Evolutionary conservation across 1,140 invertebrate genomes (phyloP), one percentile per base, ranked within the genome.

Genomic region (Hypsibius dujardini): DNA sequence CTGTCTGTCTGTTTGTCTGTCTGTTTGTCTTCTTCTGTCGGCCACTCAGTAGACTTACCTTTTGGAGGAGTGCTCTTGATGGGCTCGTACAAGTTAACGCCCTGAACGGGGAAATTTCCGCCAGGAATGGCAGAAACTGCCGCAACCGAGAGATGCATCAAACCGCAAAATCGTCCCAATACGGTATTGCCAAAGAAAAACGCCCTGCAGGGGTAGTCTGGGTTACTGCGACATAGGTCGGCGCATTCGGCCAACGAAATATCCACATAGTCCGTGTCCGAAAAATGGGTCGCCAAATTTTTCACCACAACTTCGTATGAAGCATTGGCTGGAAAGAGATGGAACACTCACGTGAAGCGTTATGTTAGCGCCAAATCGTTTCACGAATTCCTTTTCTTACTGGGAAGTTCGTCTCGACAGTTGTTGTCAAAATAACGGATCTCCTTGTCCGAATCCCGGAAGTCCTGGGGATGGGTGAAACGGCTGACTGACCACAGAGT

Each of bases 361-460:
- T 28, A 28, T 28, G 28, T 28, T 28, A 28, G 28, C 28, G 28
- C 28, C 28, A 28, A 28, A 28, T 28, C 28, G 28, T 28, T 28
- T 28, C 28, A 28, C 28, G 28, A 28, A 28, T 28, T 28, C 28
- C 28, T 7, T 7, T 56, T 56, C 50, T 56, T 67, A 67, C 62
- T 42, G 12, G 62, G 62, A 15, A 67, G 42, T 67, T 67, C 62
- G 42, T 67, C 62, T 67, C 42, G 12, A 45, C 62, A 67, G 42
- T 67, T 67, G 62, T 67, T 67, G 42, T 67, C 62, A 67, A 67
- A 67, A 45, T 67, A 67, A 12, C 42, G 62, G 42, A 67, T 45
- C 12, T 67, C 45, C 12, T 12, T 42, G 12, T 12, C 42, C 12
- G 62, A 15, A 7, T 67, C 62, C 42, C 45, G 12, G 42, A 67